These are phyloP conservation scores for Chionodraco myersi DNA, from an alignment of 2,113 vertebrate species.

Conservation along the genomic window DNA sequence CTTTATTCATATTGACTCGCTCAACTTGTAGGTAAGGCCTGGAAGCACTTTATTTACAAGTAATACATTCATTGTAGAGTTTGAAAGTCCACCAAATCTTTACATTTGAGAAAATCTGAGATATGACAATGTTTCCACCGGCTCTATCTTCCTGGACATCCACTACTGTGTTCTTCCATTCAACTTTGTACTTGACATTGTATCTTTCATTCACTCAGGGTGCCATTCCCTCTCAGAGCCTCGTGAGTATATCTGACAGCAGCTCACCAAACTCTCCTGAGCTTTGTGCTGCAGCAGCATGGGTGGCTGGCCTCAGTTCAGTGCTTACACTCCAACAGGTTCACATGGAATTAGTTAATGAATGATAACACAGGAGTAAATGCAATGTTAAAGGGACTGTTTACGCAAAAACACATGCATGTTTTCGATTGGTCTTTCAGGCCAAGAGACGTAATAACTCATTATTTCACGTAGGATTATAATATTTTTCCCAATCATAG, in stretches of 20 bases:
- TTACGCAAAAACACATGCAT: not conserved
- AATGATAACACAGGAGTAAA: slow-evolving; percentile 44
- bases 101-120: not conserved
- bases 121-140: not conserved
- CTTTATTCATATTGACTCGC: no score
- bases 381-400: slow-evolving; percentile 11
- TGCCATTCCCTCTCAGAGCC: slow-evolving; percentile 80
- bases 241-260: slow-evolving; percentile 82
- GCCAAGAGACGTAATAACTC: not conserved
- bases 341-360: slow-evolving; percentile 13
- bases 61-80: no score
- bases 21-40: no score
- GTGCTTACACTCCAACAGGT: slow-evolving; percentile 38
- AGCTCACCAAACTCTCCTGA: slow-evolving; percentile 28
- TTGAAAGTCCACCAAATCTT: no score
- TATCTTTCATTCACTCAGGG: slow-evolving; percentile 80
- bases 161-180: not conserved
- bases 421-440: not conserved
- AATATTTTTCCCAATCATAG: not conserved
- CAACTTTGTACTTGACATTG: slow-evolving; percentile 31
- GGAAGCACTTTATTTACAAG: no score
- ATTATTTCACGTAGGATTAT: not conserved
- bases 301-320: slow-evolving; percentile 43
- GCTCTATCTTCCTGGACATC: slow-evolving; percentile 1
- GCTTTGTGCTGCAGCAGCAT: slow-evolving; percentile 54